Evolutionary conservation across 2,797 vertebrate genomes (phyloP).

Genomic region (Sebastes aleutianus): DNA sequence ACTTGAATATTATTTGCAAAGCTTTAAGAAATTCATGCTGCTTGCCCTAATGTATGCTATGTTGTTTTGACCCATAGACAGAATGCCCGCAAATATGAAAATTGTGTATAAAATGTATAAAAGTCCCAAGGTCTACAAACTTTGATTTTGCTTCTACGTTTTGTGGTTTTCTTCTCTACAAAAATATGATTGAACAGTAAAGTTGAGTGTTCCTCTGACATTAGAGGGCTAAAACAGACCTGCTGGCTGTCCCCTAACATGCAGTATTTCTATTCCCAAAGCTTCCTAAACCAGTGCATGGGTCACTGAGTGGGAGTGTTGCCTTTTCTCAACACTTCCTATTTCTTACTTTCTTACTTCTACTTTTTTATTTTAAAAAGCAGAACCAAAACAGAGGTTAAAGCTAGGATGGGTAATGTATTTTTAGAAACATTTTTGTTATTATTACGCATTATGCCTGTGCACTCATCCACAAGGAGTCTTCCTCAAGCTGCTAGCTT

Average conservation of each 20-base stretch:
- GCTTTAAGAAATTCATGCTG: not conserved
- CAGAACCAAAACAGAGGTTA: not conserved
- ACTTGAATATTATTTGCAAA: not conserved
- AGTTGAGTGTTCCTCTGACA: not conserved
- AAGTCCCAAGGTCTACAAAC: not conserved
- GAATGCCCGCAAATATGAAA: not conserved
- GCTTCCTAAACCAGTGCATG: constrained; percentile 3
- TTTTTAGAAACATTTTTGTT: not conserved
- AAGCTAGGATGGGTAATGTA: not conserved
- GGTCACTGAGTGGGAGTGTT: not conserved
- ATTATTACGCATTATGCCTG: too few species aligned
- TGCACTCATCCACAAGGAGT: too few species aligned
- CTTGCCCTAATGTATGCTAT: not conserved
- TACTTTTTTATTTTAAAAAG: not conserved
- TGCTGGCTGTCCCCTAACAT: not conserved
- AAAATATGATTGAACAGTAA: not conserved
- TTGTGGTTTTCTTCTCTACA: not conserved
- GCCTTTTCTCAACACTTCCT: not conserved
- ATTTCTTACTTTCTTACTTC: not conserved
- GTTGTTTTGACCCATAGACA: not conserved
- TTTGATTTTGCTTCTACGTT: not conserved
- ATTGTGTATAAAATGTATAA: too few species aligned
- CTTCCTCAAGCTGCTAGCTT: too few species aligned
- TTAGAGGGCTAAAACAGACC: not conserved
- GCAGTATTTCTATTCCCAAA: not conserved